These are phyloP conservation scores for Echeneis naucrates DNA, from an alignment of 2,797 vertebrate genomes.

Conservation along the genomic window DNA sequence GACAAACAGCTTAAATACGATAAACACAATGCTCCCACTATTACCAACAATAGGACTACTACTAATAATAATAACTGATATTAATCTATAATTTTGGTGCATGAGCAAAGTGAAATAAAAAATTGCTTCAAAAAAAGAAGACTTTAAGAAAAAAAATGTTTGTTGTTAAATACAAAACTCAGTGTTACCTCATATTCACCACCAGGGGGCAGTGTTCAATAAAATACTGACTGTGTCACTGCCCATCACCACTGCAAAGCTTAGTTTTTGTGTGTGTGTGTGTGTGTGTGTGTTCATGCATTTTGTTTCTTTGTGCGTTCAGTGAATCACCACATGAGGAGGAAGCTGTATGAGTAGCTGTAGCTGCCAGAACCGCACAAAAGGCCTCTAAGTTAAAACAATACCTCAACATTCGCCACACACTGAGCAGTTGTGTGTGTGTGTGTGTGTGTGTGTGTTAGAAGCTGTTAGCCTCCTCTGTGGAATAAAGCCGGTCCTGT, in stretches of 20 bases:
- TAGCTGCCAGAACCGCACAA: slow-evolving; percentile 10
- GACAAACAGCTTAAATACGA: too few species aligned
- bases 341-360: background rate
- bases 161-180: too few species aligned
- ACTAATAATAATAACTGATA: too few species aligned
- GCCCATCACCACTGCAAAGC: background rate
- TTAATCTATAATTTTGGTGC: too few species aligned
- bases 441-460: slow-evolving; percentile 31
- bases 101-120: too few species aligned
- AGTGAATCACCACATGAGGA: background rate
- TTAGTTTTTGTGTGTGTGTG: slow-evolving; percentile 12
- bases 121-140: too few species aligned
- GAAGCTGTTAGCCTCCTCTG: slow-evolving; percentile 47
- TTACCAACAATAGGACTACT: too few species aligned
- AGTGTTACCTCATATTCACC: slow-evolving; percentile 10
- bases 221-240: slow-evolving; percentile 26
- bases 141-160: too few species aligned
- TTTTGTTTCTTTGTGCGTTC: background rate
- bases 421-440: slow-evolving; percentile 15
- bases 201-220: slow-evolving; percentile 69
- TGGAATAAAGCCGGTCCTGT: slow-evolving; percentile 34
- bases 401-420: slow-evolving; percentile 28
- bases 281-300: slow-evolving; percentile 8
- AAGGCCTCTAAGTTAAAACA: slow-evolving; percentile 30
- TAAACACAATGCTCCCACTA: too few species aligned